Percentiles rank a stretch among this genome's conserved stretches.
These are phyloP conservation scores for Xylota segnis DNA, from an alignment of 2,888 invertebrate species.

Conservation along the genomic window DNA sequence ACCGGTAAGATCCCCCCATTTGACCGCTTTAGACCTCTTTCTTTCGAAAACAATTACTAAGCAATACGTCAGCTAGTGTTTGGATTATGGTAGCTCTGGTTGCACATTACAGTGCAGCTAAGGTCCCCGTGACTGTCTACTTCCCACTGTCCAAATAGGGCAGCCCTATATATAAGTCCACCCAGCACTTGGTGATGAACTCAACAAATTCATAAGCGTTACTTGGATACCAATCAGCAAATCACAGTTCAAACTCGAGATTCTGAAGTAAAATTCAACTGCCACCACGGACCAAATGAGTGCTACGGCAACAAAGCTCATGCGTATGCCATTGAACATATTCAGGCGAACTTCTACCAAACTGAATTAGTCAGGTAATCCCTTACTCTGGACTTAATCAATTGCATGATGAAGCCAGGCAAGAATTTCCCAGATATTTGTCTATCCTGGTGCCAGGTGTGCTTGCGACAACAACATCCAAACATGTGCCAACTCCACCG, in stretches of 20 bases:
- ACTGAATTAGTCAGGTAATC: slow-evolving; percentile 83
- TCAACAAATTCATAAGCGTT: slow-evolving; percentile 87
- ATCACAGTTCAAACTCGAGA: slow-evolving; percentile 84
- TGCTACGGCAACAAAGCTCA: slow-evolving; percentile 91
- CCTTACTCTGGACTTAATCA: slow-evolving; percentile 83
- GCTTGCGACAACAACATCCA: slow-evolving; percentile 84
- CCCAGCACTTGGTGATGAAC: slow-evolving; percentile 87
- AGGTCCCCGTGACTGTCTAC: slow-evolving; percentile 89
- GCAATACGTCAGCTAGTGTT: too few species aligned
- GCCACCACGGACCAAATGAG: slow-evolving; percentile 90
- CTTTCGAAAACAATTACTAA: too few species aligned
- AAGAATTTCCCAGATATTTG: slow-evolving; percentile 84
- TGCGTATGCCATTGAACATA: slow-evolving; percentile 85
- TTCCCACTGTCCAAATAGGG: slow-evolving; percentile 91
- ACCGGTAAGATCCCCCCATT: too few species aligned
- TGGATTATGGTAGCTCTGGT: too few species aligned
- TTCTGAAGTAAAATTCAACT: slow-evolving; percentile 85
- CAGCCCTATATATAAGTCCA: slow-evolving; percentile 88
- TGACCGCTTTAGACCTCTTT: too few species aligned
- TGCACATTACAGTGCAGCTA: too few species aligned
- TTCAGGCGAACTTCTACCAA: slow-evolving; percentile 84
- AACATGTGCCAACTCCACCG: slow-evolving; percentile 85
- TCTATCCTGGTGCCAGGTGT: slow-evolving; percentile 84
- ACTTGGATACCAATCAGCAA: slow-evolving; percentile 90
- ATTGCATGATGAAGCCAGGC: slow-evolving; percentile 83